Base-by-base conservation (phyloP, 1,140 invertebrate species). In the Bicyclus anynana region DNA sequence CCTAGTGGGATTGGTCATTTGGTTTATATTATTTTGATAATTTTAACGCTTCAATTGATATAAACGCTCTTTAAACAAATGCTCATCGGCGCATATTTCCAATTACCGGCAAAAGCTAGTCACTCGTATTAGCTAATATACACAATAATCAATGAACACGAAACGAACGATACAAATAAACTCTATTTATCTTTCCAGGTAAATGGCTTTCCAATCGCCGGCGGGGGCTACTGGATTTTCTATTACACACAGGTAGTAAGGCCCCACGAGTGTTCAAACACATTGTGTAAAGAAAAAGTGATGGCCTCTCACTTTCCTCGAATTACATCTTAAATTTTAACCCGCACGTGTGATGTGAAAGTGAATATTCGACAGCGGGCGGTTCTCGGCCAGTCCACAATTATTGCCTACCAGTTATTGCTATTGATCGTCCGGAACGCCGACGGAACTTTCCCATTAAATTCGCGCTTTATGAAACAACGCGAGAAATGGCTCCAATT, bases 221-320 rank as follows among this genome's bases (percentile, higher is more conserved):
- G 42, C 57, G 48, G 49, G 42, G 35, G 21, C 51, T 55, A 55
- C 48, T 38, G 57, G 51, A 60, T 59, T 53, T 59, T 29, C 58
- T 44, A 55, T 55, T 56, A 35, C 51, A 59, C 20, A 18, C 49
- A 54, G 50, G 59, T 59, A 65, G 46, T 56, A 48, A 54, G 56
- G 35, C 20, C 35, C 47, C 50, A 48, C 58, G 16, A 20, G 57
- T 69, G 67, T 68, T 62, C 73, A 80, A 82, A 82, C 58, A 74
- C 17, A 62, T 67, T 80, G 68, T 63, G 70, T 58, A 80, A 84
- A 84, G 78, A 80, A 85, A 82, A 78, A 84, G 75, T 65, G 59
- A 59, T 21, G 33, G 60, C 74, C 80, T 80, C 77, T 83, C 76
- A 84, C 83, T 84, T 84, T 86, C 79, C 69, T 77, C 59, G 57